Base-by-base conservation (phyloP, 2,113 vertebrate species). In the Lipophrys pholis region DNA sequence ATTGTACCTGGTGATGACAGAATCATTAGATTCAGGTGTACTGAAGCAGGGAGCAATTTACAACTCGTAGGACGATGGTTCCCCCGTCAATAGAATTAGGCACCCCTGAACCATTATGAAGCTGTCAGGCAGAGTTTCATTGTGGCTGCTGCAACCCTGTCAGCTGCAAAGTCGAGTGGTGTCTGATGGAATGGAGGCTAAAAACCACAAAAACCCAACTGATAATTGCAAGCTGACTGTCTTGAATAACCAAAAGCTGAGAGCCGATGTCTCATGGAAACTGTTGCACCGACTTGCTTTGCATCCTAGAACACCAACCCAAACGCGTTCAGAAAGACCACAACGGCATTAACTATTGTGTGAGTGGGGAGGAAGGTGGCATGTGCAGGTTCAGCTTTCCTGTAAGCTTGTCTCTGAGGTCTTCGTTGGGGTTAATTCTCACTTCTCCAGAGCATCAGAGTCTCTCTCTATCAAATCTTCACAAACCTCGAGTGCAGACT, bases 321-420 rank as follows among this genome's bases (percentile, higher is more conserved):
- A 21, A 21, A 59, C n/a, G 6, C 62, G 21, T 8, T 30, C 35
- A 66, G 17, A 15, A 45, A 79, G 60, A 83, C 83, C 73, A 74
- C 83, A 79, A 6, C 0, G 14, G 7, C 16, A 49, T 55, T 50
- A 57, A 58, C 8, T 40, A 11, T 7, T 35, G 3, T 35, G 17
- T 30, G 1, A 60, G 58, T 15, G 30, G 36, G 21, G 70, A 43
- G 59, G 56, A 6, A 67, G 63, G 50, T 5, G 6, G 15, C 12
- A 17, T 7, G 52, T 7, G 7, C 35, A 39, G 12, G 15, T 42
- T 67, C 8, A 40, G 17, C 66, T 74, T 91, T 89, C 80, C 84
- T 74, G 85, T 84, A 81, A 90, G 10, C 42, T 56, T 48, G 38
- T 54, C 14, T 70, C 41, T 71, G 72, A 84, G 63, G 54, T 76